Base-by-base conservation (phyloP, 2,113 vertebrate species). In the Columbina picui region DNA sequence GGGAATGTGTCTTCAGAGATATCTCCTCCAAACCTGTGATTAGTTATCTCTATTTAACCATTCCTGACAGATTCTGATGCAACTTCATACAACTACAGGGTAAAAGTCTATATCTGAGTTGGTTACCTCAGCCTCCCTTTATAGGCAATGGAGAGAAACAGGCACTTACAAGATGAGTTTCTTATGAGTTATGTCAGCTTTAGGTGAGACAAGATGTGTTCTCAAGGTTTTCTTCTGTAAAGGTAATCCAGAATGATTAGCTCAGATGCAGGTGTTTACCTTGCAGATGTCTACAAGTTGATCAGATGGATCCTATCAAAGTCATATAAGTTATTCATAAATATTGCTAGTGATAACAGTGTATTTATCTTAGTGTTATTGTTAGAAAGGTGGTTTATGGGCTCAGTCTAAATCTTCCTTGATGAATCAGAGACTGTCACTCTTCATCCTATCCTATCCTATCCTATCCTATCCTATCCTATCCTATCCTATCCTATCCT, bases 21-120 rank as follows among this genome's bases (percentile, higher is more conserved):
- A 50, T 4, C 47, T 92, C 92, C 41, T 84, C 63, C 70, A 90
- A 77, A 65, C 36, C 29, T 81, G 12, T 71, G 52, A 90, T 90
- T 73, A 68, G 43, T 59, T 93, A 43, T 63, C 64, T 70, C 52
- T 47, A 2, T 81, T 89, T 93, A 86, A 68, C 63, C 70, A 18
- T 49, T 88, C 79, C 60, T 92, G 92, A 49, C 90, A 94, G 76
- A 53, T 93, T 80, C 84, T 94, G 83, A 59, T 92, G 68, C 73
- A 92, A 6, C 76, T 74, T 50, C 43, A 59, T 74, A 84, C 39
- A 90, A 87, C 56, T 74, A 30, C 29, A 22, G 56, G 29, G 86
- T 89, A 38, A 84, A 89, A 90, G 55, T 49, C 76, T 89, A 0
- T 55, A 25, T 86, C 26, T 81, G 55, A 84, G 70, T 89, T 89